Evolutionary conservation across 2,888 invertebrate genomes (phyloP).

Genomic region (Sipha maydis): DNA sequence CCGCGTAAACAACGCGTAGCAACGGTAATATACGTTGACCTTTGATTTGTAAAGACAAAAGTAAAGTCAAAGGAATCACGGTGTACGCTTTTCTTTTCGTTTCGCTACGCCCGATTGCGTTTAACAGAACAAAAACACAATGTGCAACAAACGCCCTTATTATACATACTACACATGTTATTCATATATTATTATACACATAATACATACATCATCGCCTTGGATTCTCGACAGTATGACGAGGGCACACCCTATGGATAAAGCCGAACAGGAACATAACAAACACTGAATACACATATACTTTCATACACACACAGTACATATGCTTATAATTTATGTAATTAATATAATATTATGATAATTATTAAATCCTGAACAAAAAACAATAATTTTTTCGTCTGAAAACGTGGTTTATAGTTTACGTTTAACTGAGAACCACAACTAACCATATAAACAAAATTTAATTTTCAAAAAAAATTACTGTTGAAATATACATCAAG

Average conservation of each 20-base stretch:
- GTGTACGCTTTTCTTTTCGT: background rate
- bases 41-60: background rate
- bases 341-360: background rate
- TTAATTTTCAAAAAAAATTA: background rate
- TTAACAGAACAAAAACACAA: background rate
- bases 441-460: too few species aligned
- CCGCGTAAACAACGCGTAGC: background rate
- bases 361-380: background rate
- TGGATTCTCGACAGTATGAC: background rate
- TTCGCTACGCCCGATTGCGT: background rate
- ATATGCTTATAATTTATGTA: background rate
- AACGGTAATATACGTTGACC: background rate
- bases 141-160: background rate
- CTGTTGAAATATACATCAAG: background rate
- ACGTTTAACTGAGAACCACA: background rate
- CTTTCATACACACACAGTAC: background rate
- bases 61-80: background rate
- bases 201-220: background rate
- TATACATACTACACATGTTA: background rate
- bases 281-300: background rate
- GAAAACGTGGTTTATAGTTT: too few species aligned
- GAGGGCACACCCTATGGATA: background rate
- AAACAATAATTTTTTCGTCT: too few species aligned
- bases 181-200: too few species aligned
- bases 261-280: background rate